Base-by-base conservation (phyloP, 2,797 vertebrate genomes). In the Hypotaenidia philippensis region DNA sequence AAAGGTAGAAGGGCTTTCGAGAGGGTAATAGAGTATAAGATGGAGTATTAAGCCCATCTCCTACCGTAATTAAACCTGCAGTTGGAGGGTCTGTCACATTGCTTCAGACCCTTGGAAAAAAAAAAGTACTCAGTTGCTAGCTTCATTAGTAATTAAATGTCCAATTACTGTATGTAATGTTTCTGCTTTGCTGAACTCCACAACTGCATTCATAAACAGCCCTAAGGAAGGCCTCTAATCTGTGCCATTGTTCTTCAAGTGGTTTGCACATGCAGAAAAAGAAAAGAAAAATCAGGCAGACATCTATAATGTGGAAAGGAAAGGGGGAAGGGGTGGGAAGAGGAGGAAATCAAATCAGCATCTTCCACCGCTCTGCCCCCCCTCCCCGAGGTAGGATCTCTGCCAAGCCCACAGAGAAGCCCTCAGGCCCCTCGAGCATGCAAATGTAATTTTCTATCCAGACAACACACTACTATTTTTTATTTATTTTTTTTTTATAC, bases 361-460 rank as follows among this genome's bases (percentile, higher is more conserved):
- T 96, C 93, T 97, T 93, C 91, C 71, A 93, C 87, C 49, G 26
- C 25, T 50, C 94, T 94, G 94, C 91, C 71, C 72, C 64, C 80
- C 76, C 91, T 31, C 44, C 63, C 77, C 7, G 84, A 93, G 92
- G 90, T 70, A 97, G 95, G 95, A 97, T 96, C 91, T 92, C 94
- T 98, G 97, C 98, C 97, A 98, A 98, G 92, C 94, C 96, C 97
- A 98, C 95, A 97, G 97, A 98, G 97, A 98, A 93, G 93, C 97
- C 98, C 96, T 98, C 91, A 96, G 97, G 97, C 96, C 95, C 93
- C 97, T 98, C 71, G 94, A 97, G 97, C 97, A 98, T 98, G 97
- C 98, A 98, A 98, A 98, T 98, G 97, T 95, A 98, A 98, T 98
- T 98, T 98, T 97, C 97, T 97, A 97, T 94, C 97, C 97, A 97